Conservation (phyloP, 2,113 vertebrate genomes). For the Ciconia maguari region DNA sequence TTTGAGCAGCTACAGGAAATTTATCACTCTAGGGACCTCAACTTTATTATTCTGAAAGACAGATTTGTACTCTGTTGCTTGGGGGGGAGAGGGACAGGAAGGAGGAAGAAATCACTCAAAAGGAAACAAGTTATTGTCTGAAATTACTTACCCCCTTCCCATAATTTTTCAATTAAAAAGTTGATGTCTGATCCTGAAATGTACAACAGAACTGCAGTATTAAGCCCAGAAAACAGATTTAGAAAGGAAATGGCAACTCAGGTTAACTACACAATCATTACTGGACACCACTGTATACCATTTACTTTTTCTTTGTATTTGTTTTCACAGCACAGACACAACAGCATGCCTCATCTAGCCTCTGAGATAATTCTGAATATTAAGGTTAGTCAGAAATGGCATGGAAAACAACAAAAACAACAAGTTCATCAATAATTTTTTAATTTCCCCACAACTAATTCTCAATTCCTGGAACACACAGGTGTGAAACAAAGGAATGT, state of each 20-base stretch:
- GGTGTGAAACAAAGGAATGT: background rate
- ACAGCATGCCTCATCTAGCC: background rate
- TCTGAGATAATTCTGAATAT: background rate
- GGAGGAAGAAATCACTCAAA: background rate
- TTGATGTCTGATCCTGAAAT: background rate
- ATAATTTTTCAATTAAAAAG: background rate
- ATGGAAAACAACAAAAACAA: background rate
- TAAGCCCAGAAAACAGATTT: background rate
- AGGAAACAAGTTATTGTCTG: background rate
- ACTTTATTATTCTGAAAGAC: background rate
- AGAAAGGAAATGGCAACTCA: background rate
- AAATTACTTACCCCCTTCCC: background rate
- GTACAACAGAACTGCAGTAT: background rate
- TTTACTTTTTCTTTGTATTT: background rate
- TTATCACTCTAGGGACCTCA: background rate
- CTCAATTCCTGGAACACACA: background rate
- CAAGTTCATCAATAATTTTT: background rate
- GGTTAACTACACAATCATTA: background rate
- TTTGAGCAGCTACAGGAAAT: background rate
- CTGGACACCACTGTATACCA: background rate
- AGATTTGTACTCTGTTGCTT: background rate
- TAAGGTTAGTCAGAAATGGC: background rate
- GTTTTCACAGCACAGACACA: background rate
- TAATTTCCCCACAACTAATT: background rate
- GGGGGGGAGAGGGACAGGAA: fast-evolving